A percentile compares a stretch with the other conserved stretches of the same genome.
phyloP scores from a whole-genome alignment of 2,113 vertebrate species.

The Falcunculus frontatus region DNA sequence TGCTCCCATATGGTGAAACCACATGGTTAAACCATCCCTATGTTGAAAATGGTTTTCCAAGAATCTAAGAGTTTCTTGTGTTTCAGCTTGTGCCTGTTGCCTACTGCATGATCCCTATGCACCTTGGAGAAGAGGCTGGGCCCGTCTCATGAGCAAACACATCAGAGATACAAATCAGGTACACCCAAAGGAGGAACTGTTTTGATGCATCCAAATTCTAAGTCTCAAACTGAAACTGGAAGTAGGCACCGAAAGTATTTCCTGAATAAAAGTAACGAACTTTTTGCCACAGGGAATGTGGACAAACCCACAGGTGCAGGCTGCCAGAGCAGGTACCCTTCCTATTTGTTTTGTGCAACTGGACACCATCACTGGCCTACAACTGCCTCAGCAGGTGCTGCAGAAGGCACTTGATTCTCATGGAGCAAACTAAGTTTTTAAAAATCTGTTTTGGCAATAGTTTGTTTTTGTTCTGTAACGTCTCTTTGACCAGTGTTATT shows the following conservation, averaged over 20 bases:
- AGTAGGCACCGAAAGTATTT: background rate
- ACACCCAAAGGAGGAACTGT: background rate
- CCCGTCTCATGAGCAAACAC: background rate
- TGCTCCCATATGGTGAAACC: background rate
- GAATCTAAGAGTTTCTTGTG: background rate
- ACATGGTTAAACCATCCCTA: background rate
- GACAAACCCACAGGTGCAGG: accelerated
- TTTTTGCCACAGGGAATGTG: background rate
- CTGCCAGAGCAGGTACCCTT: background rate
- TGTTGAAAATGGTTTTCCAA: background rate
- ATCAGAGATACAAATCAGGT: background rate
- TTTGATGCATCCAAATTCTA: background rate
- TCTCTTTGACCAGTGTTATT: background rate
- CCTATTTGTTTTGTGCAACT: background rate
- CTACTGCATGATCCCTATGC: background rate
- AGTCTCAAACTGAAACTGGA: background rate
- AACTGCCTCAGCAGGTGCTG: background rate
- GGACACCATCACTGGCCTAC: background rate
- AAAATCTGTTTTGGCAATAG: background rate
- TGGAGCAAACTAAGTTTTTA: background rate
- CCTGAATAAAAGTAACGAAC: background rate
- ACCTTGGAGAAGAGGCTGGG: background rate
- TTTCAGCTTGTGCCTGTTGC: background rate
- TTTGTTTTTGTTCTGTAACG: background rate
- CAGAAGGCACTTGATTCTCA: background rate